Percentiles rank a stretch among this genome's conserved stretches.
These are phyloP conservation scores for Drosophila mercatorum DNA, from an alignment of 2,888 invertebrate species.

Conservation along the genomic window DNA sequence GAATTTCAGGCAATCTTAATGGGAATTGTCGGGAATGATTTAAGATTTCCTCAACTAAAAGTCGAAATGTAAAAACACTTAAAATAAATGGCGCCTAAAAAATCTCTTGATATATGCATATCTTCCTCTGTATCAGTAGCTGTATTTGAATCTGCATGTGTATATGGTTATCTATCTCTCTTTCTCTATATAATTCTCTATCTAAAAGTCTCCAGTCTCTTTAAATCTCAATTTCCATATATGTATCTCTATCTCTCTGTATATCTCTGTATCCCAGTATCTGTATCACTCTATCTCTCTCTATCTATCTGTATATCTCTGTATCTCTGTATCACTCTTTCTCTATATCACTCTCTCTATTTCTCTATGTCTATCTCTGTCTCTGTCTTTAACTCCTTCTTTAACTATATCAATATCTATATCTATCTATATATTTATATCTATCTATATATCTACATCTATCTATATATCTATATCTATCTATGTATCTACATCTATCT, in stretches of 20 bases:
- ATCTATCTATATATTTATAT: neutral
- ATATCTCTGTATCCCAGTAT: neutral
- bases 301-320: neutral
- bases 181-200: neutral
- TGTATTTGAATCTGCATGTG: no score
- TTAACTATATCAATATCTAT: neutral
- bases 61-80: neutral
- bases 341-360: neutral
- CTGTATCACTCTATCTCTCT: neutral
- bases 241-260: neutral
- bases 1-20: neutral
- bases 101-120: no score
- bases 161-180: neutral
- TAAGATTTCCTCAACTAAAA: no score
- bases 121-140: no score
- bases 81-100: neutral
- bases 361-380: neutral
- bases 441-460: neutral
- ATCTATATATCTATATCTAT: neutral
- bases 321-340: neutral
- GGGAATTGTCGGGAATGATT: neutral
- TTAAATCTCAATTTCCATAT: no score
- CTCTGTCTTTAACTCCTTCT: neutral
- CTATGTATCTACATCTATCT: neutral
- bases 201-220: no score